phyloP scores from a whole-genome alignment of 2,888 invertebrate genomes.

The Melitaea athalia region DNA sequence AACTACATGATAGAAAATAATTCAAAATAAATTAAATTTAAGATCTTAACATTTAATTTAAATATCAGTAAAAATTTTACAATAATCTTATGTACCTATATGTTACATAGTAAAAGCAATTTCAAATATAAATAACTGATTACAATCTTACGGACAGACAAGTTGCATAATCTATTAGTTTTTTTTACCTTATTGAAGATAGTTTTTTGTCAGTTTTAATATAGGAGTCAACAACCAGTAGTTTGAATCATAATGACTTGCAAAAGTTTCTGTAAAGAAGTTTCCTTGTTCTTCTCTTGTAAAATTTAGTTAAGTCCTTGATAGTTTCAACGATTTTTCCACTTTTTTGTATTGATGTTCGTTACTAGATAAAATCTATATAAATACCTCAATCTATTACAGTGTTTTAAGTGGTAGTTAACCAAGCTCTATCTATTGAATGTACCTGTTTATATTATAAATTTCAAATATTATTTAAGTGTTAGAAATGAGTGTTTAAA shows the following conservation, averaged over 20 bases:
- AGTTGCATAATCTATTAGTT: constrained; percentile 6
- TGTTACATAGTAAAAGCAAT: neutral
- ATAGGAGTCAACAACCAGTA: constrained; percentile 25
- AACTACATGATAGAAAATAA: too few species aligned
- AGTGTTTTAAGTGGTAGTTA: too few species aligned
- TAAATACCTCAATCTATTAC: too few species aligned
- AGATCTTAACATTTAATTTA: too few species aligned
- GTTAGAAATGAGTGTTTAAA: too few species aligned
- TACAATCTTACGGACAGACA: neutral
- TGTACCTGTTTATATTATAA: too few species aligned
- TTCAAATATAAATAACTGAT: constrained; percentile 4
- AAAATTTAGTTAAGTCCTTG: neutral
- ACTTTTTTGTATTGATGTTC: neutral
- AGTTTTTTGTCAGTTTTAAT: constrained; percentile 13
- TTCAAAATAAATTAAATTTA: too few species aligned
- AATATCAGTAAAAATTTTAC: too few species aligned
- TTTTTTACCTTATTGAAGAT: neutral
- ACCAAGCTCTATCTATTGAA: too few species aligned
- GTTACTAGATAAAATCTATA: too few species aligned
- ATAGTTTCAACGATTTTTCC: neutral
- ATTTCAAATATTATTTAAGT: too few species aligned
- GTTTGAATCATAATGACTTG: constrained; percentile 28
- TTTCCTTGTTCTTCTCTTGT: constrained; percentile 13
- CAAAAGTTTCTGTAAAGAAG: constrained; percentile 3
- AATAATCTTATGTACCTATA: neutral